Base-by-base conservation (phyloP, 1,140 invertebrate genomes). In the Bombus sibiricus region DNA sequence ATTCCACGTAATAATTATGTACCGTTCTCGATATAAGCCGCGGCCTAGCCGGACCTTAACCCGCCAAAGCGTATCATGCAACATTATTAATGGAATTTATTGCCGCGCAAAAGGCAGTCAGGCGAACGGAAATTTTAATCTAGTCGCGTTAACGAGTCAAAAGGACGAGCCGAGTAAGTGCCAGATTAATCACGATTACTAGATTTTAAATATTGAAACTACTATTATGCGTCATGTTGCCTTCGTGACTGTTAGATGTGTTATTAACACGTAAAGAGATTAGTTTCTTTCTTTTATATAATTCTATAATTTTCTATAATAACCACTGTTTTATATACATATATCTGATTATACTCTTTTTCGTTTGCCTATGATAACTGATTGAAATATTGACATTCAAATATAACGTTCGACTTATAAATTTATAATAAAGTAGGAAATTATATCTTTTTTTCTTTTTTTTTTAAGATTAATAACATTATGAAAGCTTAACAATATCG, bases 61-160 rank as follows among this genome's bases (percentile, higher is more conserved):
- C 28, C 62, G 74, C 6, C 64, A 43, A 41, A 41, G 37, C 66
- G 66, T 72, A 47, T 79, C 83, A 72, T 79, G 83, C 83, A 53
- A 80, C 41, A 53, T 80, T 80, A 85, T 85, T 85, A 85, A 85
- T 85, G 83, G 68, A 85, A 85, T 80, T 80, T 41, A 80, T 83
- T 39, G 64, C 32, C 41, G 41, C 4, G 68, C 68, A 62, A 62
- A 59, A 72, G 79, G 68, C 79, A 41, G 71, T 53, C 66, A 13
- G 15, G 37, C 62, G 59, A 68, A 77, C 64, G 73, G 66, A 47
- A 80, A 62, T 68, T 62, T 85, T 80, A 72, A 85, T 85, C 77
- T 85, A 79, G 32, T 18, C 47, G 43, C 34, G 34, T 85, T 85
- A 80, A 85, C 68, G 25, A 43, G 47, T n/a, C 5, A 22, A 18